These are phyloP conservation scores for Maniola jurtina DNA, from an alignment of 1,140 invertebrate genomes.

Conservation along the genomic window DNA sequence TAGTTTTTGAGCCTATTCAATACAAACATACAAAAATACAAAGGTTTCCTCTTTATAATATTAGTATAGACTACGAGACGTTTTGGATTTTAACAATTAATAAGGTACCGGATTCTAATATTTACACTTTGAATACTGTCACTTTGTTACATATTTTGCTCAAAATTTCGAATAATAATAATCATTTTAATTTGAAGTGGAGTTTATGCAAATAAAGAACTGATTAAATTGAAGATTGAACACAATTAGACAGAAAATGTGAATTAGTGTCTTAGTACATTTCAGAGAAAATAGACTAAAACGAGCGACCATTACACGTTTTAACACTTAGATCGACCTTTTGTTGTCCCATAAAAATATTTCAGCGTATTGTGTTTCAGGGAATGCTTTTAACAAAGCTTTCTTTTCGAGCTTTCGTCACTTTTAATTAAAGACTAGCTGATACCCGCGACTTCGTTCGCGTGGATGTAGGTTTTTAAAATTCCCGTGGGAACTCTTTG, in stretches of 20 bases:
- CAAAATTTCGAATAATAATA: too few species aligned
- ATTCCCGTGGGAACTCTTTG: too few species aligned
- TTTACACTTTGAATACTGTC: too few species aligned
- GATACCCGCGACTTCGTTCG: too few species aligned
- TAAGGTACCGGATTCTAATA: too few species aligned
- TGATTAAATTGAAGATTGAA: not conserved
- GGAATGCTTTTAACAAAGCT: not conserved
- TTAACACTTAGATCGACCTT: constrained; percentile 6
- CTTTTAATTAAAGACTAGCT: not conserved
- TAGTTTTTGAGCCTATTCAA: too few species aligned
- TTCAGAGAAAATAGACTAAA: not conserved
- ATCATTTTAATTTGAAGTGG: not conserved
- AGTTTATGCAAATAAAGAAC: not conserved
- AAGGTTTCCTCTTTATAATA: too few species aligned
- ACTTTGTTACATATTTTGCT: too few species aligned
- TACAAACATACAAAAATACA: too few species aligned
- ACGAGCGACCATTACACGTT: not conserved
- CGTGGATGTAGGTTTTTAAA: too few species aligned
- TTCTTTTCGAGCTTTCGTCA: constrained; percentile 1
- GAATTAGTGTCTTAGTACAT: not conserved
- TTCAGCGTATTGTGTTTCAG: not conserved
- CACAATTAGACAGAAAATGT: not conserved
- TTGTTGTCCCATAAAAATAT: constrained; percentile 11
- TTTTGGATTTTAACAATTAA: too few species aligned
- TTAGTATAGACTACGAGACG: too few species aligned